Base-by-base conservation (phyloP, 2,888 invertebrate genomes). In the Himalopsyche anomala region DNA sequence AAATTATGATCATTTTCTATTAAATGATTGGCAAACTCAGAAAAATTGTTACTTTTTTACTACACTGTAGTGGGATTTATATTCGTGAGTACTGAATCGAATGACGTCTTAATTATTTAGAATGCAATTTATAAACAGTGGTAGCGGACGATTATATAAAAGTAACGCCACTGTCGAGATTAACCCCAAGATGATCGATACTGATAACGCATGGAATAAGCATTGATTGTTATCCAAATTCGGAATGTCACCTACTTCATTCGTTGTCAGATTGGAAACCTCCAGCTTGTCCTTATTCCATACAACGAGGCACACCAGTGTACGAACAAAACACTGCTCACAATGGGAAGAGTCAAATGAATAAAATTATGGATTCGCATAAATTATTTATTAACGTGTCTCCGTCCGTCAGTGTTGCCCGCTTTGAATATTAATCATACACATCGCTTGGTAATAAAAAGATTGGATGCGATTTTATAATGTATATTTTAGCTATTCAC, bases 301-400 rank as follows among this genome's bases (percentile, higher is more conserved):
- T 62, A 62, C 28, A 62, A 4, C n/a, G 62, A 62, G 62, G 62
- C 28, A 0, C 62, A 19, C 62, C 62, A 28, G 62, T 19, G 19
- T 62, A 62, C 19, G 19, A 62, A 62, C 62, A 62, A 62, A 62
- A 62, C 62, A 28, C 62, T 11, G 62, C 62, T 4, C n/a, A 62
- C 62, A 62, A 62, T 62, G 62, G 62, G 62, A 62, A 62, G 62
- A 62, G 62, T 19, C 62, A 19, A 28, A 28, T 62, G 28, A 62
- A 62, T 62, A 62, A 62, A 62, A 79, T 85, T 82, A 85, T 82
- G 62, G 42, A 85, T 85, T 85, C 82, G 85, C 85, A 85, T 85
- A 85, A 85, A 85, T 85, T 85, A 82, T 79, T 69, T 36, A 45
- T 69, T 45, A 55, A 62, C n/a, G 55, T 83, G 83, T 56, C 36